Base-by-base conservation (phyloP, 2,113 vertebrate genomes). In the Emydocephalus ijimae region DNA sequence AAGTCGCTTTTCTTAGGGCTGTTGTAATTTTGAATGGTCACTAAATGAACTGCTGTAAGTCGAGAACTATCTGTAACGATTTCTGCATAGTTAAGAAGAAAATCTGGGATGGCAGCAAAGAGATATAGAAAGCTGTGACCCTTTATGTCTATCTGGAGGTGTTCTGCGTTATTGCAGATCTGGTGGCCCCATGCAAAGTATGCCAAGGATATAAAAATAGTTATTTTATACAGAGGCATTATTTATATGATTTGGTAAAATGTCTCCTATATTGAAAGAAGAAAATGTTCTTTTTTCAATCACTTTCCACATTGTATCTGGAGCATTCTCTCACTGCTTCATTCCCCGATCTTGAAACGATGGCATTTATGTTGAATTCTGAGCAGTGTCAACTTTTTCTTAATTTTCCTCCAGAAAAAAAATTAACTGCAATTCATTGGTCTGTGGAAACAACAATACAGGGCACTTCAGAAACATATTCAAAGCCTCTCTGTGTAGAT, bases 401-500 rank as follows among this genome's bases (percentile, higher is more conserved):
- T 85, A 45, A 48, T 86, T 95, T 54, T 93, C 89, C 55, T 34
- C 91, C 91, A 52, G 23, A 52, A 89, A 87, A 54, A 93, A 93
- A 94, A 92, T 34, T 94, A 95, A 95, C 93, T 59, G 89, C 89
- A 95, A 26, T 55, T 95, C 95, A 94, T 24, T 94, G 93, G 90
- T 69, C 91, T 90, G 89, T 92, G 95, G 90, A 96, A 95, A 74
- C 92, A 96, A 94, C 92, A 94, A 85, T 94, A 94, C 88, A 93
- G 95, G 89, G 93, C 91, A 95, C 91, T 88, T 94, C 92, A 95
- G 94, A 89, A 89, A 23, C 88, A 94, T 69, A 26, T 94, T 96
- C 93, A 96, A 96, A 95, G 90, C 43, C 61, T 94, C 56, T 94
- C 93, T 95, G 90, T 96, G 92, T 91, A 88, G 94, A 87, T 64